A percentile compares a stretch with the other conserved stretches of the same genome.
Conservation (phyloP, 1,140 invertebrate species). For the Globodera ellingtonae region DNA sequence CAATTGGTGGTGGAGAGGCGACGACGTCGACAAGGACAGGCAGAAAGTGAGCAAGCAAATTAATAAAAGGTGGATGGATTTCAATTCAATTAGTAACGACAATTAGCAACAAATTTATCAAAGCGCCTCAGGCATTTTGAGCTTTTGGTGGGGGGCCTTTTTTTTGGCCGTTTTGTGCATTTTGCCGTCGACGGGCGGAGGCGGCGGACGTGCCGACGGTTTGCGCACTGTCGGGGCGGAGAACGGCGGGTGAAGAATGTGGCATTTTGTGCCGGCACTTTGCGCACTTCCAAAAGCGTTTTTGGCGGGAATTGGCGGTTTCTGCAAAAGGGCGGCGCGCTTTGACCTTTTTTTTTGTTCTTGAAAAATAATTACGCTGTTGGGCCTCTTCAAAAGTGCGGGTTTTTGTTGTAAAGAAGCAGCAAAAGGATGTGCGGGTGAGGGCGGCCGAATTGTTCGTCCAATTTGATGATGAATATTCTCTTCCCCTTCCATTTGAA, state of each 20-base stretch:
- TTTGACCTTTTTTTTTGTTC: too few relatives aligned
- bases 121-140: not conserved
- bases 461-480: too few relatives aligned
- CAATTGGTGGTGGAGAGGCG: conserved; percentile 15
- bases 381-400: too few relatives aligned
- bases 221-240: conserved; percentile 1
- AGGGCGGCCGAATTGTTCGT: too few relatives aligned
- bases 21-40: not conserved
- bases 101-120: too few relatives aligned
- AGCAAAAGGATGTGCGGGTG: too few relatives aligned
- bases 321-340: not conserved
- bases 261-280: not conserved
- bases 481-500: not conserved
- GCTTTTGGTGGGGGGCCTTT: not conserved
- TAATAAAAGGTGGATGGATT: not conserved
- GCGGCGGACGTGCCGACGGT: conserved; percentile 20
- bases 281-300: not conserved
- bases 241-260: not conserved
- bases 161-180: conserved; percentile 7
- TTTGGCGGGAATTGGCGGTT: not conserved
- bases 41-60: conserved; percentile 6
- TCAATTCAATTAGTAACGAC: not conserved
- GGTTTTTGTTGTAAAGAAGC: too few relatives aligned
- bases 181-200: conserved; percentile 11
- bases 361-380: too few relatives aligned